Evolutionary conservation across 2,888 invertebrate genomes (phyloP), one percentile per base, ranked within the genome.

Genomic region (Volucella inanis): DNA sequence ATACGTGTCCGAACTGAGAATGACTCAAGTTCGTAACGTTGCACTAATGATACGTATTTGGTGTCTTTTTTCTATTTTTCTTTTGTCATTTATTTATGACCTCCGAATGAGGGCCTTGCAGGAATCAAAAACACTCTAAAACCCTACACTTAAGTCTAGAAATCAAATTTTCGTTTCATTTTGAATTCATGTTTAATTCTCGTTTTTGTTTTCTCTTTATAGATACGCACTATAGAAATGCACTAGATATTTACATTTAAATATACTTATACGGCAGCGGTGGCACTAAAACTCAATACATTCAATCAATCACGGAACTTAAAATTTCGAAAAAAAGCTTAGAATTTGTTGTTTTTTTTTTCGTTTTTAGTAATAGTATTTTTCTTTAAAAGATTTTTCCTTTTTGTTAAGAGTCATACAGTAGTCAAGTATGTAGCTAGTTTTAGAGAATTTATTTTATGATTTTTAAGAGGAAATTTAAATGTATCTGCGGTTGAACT

Each of bases 41-140:
- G 80, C 61, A 61, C 75, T 80, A 76, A 80, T 80, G 84, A 85
- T 85, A 85, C 84, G 85, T 80, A 80, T 85, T 77, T 80, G 80
- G 71, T 85, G 80, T 80, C 57, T 67, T 64, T 78, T 68, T 62
- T 49, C 41, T 55, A 14, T 18, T 59, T 45, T 52, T 50, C 0
- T 47, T 54, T 62, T 18, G 14, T 59, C 10, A 9, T 15, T 52
- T 39, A 49, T 10, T 12, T 38, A 52, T 11, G 12, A 49, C 52
- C 47, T 50, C 38, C 11, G 45, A 39, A 22, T 0, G 31, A 31
- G 31, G 45, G 43, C 61, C 45, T 67, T 52, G 39, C 18, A n/a
- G 59, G 18, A 52, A 31, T 31, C 31, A 31, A 62, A 68, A 67
- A 78, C 74, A 59, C 52, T 70, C 75, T 80, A 76, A 64, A 72